A percentile compares a stretch with the other conserved stretches of the same genome.
Evolutionary conservation across 1,140 invertebrate species (phyloP).

Genomic region (Drosophila ogumai): DNA sequence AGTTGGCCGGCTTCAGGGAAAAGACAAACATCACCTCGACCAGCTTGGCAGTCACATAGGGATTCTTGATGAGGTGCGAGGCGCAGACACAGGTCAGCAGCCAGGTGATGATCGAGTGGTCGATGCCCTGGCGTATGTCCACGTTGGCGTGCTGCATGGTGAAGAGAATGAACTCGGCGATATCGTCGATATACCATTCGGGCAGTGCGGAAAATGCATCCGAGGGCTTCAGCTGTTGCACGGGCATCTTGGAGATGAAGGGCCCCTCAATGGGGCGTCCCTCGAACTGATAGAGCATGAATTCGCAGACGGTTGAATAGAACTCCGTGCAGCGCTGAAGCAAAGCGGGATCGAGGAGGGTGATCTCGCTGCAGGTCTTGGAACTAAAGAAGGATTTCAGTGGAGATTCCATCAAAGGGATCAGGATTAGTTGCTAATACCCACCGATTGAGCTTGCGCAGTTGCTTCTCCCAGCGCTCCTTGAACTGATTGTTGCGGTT

Average conservation of each 20-base stretch:
- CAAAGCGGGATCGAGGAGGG: slow-evolving; percentile 92
- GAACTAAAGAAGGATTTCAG: slow-evolving; percentile 85
- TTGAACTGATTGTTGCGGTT: slow-evolving; percentile 93
- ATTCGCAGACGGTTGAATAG: slow-evolving; percentile 93
- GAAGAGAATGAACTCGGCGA: slow-evolving; percentile 97
- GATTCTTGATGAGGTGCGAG: slow-evolving; percentile 96
- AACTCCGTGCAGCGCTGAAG: slow-evolving; percentile 93
- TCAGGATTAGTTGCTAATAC: neutral
- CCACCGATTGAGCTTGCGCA: slow-evolving; percentile 88
- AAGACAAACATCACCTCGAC: slow-evolving; percentile 97
- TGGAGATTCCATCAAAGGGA: neutral
- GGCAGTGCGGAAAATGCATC: slow-evolving; percentile 94
- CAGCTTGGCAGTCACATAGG: slow-evolving; percentile 97
- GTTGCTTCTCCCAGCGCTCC: slow-evolving; percentile 93
- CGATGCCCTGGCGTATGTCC: slow-evolving; percentile 91
- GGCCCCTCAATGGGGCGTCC: slow-evolving; percentile 81
- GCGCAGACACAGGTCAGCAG: slow-evolving; percentile 95
- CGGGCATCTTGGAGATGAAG: slow-evolving; percentile 83
- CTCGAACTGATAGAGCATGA: slow-evolving; percentile 89
- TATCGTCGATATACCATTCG: slow-evolving; percentile 98
- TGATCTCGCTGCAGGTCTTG: slow-evolving; percentile 95
- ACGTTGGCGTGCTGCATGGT: slow-evolving; percentile 94
- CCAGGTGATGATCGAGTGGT: slow-evolving; percentile 94
- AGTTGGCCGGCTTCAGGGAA: slow-evolving; percentile 90
- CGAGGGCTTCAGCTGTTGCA: slow-evolving; percentile 88